Conservation (phyloP, 2,888 invertebrate genomes). For the Caenorhabditis panamensis region DNA sequence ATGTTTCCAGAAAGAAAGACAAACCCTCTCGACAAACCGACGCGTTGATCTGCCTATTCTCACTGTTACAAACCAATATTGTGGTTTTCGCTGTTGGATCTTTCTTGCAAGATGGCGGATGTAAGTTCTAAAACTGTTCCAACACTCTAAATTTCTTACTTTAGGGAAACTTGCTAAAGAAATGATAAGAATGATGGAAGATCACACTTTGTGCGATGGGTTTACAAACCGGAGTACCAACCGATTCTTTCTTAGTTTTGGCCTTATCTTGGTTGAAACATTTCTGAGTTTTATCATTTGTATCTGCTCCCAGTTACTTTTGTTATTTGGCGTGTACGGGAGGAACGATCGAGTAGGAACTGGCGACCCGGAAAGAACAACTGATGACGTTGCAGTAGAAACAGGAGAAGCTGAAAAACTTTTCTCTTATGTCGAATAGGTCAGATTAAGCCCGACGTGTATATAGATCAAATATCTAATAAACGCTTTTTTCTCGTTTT, state of each 20-base stretch:
- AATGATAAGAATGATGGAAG: not conserved
- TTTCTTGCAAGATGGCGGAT: conserved; percentile 4
- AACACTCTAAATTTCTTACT: not conserved
- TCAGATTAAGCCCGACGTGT: no score
- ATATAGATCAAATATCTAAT: not conserved
- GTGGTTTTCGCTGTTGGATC: not conserved
- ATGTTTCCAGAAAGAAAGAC: not conserved
- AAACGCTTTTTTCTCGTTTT: not conserved
- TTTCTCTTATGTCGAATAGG: not conserved
- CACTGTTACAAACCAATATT: not conserved
- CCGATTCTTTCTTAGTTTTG: conserved; percentile 11
- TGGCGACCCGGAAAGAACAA: not conserved
- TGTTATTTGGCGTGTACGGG: not conserved
- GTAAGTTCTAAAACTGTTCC: not conserved
- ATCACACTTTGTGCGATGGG: not conserved
- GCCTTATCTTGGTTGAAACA: not conserved
- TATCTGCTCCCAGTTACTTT: not conserved
- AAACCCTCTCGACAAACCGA: not conserved
- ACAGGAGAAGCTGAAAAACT: not conserved
- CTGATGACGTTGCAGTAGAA: no score
- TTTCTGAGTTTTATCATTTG: not conserved
- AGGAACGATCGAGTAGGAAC: not conserved
- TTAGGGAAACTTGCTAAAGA: conserved; percentile 5
- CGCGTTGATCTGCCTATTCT: not conserved
- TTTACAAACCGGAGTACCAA: not conserved